A percentile compares a stretch with the other conserved stretches of the same genome.
Conservation (phyloP, 2,888 invertebrate genomes). For the Hemicrepidius hirtus region DNA sequence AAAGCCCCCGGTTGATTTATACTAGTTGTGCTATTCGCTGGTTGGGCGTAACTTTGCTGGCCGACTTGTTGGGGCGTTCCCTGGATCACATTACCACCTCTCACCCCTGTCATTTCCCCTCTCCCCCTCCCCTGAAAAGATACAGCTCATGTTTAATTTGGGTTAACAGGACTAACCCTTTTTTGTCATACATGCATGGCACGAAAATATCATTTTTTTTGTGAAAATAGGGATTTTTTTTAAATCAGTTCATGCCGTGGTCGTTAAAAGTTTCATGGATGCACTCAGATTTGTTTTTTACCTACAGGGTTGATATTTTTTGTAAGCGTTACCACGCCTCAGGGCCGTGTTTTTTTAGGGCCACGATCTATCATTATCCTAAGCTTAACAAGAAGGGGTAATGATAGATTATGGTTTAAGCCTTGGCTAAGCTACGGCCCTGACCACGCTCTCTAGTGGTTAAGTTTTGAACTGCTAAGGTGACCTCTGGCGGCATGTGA, state of each 20-base stretch:
- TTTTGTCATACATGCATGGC: slow-evolving; percentile 35
- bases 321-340: slow-evolving; percentile 1
- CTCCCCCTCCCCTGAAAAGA: slow-evolving; percentile 76
- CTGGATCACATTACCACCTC: slow-evolving; percentile 71
- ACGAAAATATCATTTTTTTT: slow-evolving; percentile 17
- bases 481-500: slow-evolving; percentile 40
- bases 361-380: too few relatives aligned
- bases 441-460: slow-evolving; percentile 19
- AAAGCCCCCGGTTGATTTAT: slow-evolving; percentile 43
- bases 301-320: not conserved
- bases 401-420: too few relatives aligned
- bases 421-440: too few relatives aligned
- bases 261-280: not conserved
- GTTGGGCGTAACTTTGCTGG: slow-evolving; percentile 47
- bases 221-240: not conserved
- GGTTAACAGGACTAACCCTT: not conserved
- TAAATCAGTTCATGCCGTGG: too few relatives aligned
- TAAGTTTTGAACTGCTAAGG: not conserved
- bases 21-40: slow-evolving; percentile 47
- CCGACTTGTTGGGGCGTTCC: slow-evolving; percentile 46
- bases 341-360: too few relatives aligned
- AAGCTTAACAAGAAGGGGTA: too few relatives aligned
- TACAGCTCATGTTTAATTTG: slow-evolving; percentile 38
- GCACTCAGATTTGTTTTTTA: not conserved
- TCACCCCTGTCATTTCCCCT: slow-evolving; percentile 75